Percentiles rank a stretch among this genome's conserved stretches.
These are phyloP conservation scores for Cossypha caffra DNA, from an alignment of 2,797 vertebrate genomes.

Conservation along the genomic window DNA sequence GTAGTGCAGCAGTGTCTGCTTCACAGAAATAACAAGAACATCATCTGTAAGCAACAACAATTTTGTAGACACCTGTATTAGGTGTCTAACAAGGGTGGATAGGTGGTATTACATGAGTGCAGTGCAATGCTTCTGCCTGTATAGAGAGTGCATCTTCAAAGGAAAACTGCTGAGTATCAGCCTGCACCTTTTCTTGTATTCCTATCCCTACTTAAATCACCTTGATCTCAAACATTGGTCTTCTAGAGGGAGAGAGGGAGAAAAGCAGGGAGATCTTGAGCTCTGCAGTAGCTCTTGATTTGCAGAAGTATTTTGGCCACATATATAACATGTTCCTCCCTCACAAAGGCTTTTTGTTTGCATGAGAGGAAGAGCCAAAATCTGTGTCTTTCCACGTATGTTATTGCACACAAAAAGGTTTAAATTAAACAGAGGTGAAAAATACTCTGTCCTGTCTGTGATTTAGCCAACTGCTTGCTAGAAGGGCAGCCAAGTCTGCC, in stretches of 20 bases:
- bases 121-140: neutral
- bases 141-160: neutral
- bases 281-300: neutral
- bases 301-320: neutral
- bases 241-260: neutral
- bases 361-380: neutral
- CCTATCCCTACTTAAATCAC: neutral
- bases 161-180: neutral
- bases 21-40: neutral
- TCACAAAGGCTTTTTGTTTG: neutral
- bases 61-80: neutral
- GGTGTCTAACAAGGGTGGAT: neutral
- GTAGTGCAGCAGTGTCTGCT: neutral
- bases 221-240: neutral
- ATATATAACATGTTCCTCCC: neutral
- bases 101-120: fast-evolving
- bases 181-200: neutral
- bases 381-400: neutral
- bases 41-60: neutral
- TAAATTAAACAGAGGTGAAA: neutral
- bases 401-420: neutral
- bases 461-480: neutral
- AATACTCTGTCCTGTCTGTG: neutral
- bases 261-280: neutral
- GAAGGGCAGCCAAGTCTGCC: neutral